Conservation (phyloP, 2,113 vertebrate genomes). For the Chionomys nivalis region DNA sequence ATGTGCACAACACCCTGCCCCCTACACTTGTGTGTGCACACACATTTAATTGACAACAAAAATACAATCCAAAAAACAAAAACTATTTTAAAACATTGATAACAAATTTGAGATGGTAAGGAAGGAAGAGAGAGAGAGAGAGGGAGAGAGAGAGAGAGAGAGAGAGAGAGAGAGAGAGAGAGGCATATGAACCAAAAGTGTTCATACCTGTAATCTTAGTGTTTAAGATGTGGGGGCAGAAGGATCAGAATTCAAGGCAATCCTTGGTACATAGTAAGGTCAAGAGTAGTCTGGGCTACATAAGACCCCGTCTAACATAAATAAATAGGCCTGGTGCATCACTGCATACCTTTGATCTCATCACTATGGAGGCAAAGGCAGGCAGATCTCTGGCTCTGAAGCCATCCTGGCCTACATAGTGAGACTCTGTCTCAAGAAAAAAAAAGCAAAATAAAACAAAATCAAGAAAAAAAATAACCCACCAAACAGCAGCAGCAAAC, state of each 20-base stretch:
- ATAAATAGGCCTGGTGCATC: neutral
- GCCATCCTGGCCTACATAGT: neutral
- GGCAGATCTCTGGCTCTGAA: too few relatives aligned
- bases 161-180: too few relatives aligned
- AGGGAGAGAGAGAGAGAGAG: too few relatives aligned
- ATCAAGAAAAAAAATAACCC: neutral
- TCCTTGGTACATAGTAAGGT: neutral
- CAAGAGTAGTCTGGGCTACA: neutral
- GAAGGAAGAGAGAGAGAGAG: too few relatives aligned
- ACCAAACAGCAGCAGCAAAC: neutral
- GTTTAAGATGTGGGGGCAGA: neutral
- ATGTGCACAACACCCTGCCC: too few relatives aligned
- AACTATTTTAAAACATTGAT: neutral
- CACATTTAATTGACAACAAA: neutral
- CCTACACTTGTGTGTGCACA: accelerated
- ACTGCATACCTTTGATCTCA: neutral
- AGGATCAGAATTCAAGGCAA: neutral
- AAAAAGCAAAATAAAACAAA: neutral
- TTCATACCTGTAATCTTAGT: neutral
- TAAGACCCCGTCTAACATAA: neutral
- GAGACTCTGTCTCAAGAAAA: neutral
- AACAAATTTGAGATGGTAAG: neutral
- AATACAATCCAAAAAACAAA: neutral
- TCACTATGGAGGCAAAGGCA: neutral
- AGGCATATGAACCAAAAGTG: neutral